Base-by-base conservation (phyloP, 2,113 vertebrate genomes). In the Haplotaxodon microlepis region DNA sequence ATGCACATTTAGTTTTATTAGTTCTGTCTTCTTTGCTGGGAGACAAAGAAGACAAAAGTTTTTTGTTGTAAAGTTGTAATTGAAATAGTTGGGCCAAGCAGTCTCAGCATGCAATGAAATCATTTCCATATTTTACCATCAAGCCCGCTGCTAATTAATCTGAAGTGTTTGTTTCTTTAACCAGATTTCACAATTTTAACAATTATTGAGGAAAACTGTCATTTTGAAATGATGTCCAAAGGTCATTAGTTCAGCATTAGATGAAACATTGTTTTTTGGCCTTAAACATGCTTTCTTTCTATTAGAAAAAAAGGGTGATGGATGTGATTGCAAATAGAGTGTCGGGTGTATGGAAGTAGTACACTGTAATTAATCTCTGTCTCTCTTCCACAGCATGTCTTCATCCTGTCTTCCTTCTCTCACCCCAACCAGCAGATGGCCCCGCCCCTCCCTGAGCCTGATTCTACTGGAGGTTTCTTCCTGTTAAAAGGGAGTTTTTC, bases 121-220 rank as follows among this genome's bases (percentile, higher is more conserved):
- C 5, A 24, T 71, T 71, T 42, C 1, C 34, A 38, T 0, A 66
- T 69, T 13, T 40, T 40, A 42, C 4, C n/a, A 24, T 42, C 2
- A 71, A 71, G 38, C 11, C n/a, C 0, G 0, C 5, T 24, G 63
- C 1, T 69, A 69, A 4, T 34, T 2, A 21, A 34, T 69, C 63
- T 40, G 63, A 40, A 3, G 36, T 21, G 36, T 71, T 69, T 40
- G 10, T 66, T 38, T 13, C 34, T 21, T 13, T 38, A 66, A 66
- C 10, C 34, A 38, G 11, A 13, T 21, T 63, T 69, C 59, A 66
- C 34, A 66, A 1, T 38, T 27, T 42, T 40, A 73, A 0, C 8
- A 2, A 42, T 27, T 45, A 73, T 73, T 27, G 5, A 29, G 40
- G 21, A 16, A 42, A 73, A 45, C 2, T 17, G 8, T 24, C 21